These are phyloP conservation scores for Leistus spinibarbis DNA, from an alignment of 2,888 invertebrate genomes.

Conservation along the genomic window DNA sequence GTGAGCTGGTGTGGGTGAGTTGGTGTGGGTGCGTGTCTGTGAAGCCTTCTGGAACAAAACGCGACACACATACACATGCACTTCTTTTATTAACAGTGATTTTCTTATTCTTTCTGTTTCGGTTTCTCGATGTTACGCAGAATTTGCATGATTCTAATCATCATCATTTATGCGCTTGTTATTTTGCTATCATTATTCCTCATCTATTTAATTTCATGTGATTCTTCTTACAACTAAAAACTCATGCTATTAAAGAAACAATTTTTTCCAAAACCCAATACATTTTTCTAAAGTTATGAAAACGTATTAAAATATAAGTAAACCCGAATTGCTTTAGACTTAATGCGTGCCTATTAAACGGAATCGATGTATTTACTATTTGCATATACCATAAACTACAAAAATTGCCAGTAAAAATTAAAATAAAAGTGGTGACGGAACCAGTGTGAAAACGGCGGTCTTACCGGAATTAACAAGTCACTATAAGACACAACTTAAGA, in stretches of 20 bases:
- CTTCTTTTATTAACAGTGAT: neutral
- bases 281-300: too few relatives aligned
- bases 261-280: too few relatives aligned
- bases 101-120: neutral
- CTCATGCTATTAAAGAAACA: neutral
- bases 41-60: too few relatives aligned
- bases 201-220: neutral
- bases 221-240: neutral
- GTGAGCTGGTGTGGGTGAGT: too few relatives aligned
- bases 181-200: neutral
- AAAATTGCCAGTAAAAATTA: too few relatives aligned
- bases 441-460: neutral
- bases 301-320: too few relatives aligned
- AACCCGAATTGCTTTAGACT: too few relatives aligned
- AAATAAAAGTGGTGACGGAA: neutral
- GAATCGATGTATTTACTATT: too few relatives aligned
- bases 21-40: too few relatives aligned
- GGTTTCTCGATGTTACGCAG: neutral
- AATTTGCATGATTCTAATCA: neutral
- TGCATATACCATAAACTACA: too few relatives aligned
- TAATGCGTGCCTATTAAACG: too few relatives aligned
- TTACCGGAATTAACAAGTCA: slow-evolving; percentile 22
- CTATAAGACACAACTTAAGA: neutral
- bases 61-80: too few relatives aligned
- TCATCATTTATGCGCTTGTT: neutral